Conservation (phyloP, 2,113 vertebrate genomes). For the Cyprinus carpio region DNA sequence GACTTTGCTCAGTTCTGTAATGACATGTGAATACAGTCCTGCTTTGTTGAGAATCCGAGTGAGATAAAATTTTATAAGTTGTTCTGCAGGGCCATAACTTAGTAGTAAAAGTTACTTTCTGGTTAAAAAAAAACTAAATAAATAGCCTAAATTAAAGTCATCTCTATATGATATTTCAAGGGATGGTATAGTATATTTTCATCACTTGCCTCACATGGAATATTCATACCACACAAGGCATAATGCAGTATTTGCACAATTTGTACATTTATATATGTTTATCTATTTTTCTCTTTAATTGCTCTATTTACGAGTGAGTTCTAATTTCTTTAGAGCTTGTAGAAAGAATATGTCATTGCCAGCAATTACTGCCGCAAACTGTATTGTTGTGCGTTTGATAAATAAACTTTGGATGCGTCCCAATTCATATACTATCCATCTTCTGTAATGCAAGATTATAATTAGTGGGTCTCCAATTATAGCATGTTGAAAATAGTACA, state of each 20-base stretch:
- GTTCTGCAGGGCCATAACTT: neutral
- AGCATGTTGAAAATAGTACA: neutral
- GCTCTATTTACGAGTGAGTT: neutral
- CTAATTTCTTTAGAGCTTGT: neutral
- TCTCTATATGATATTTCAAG: neutral
- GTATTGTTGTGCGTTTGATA: neutral
- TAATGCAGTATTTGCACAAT: slow-evolving; percentile 12
- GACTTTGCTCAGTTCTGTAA: slow-evolving; percentile 28
- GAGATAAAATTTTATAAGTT: neutral
- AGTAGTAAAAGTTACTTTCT: neutral
- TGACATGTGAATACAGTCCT: slow-evolving; percentile 21
- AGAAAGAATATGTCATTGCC: neutral
- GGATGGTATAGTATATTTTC: neutral
- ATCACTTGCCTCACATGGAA: neutral
- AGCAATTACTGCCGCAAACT: neutral
- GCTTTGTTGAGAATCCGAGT: slow-evolving; percentile 3
- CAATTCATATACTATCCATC: slow-evolving; percentile 2
- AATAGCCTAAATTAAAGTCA: neutral
- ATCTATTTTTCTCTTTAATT: neutral
- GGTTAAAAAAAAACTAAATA: neutral
- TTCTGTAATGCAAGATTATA: neutral
- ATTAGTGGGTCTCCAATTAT: neutral
- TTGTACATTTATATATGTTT: neutral
- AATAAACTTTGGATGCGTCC: neutral
- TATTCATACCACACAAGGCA: neutral